Conservation (phyloP, 2,113 vertebrate genomes). For the Lasiurus borealis region DNA sequence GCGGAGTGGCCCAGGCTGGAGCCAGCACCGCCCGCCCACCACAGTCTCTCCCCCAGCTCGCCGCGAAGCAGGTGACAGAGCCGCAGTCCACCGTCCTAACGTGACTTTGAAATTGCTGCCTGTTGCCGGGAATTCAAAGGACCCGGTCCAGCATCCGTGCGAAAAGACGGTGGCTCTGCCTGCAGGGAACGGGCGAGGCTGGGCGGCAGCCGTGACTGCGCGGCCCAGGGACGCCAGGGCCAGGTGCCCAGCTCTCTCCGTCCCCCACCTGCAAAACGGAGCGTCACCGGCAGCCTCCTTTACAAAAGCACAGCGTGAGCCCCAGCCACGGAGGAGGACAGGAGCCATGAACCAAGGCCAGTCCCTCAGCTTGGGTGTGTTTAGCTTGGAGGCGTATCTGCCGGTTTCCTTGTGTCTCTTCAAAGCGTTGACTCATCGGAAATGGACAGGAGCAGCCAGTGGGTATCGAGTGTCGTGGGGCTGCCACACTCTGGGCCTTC, state of each 20-base stretch:
- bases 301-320: background rate
- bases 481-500: background rate
- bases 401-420: background rate
- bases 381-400: background rate
- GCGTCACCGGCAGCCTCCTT: background rate
- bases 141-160: background rate
- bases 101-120: constrained; percentile 18
- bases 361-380: background rate
- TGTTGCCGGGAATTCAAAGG: constrained; percentile 33
- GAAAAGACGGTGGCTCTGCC: background rate
- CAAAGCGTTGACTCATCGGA: background rate
- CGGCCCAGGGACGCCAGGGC: background rate
- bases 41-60: background rate
- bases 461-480: background rate
- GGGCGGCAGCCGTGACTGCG: accelerated
- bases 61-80: background rate
- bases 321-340: background rate
- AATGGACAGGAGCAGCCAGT: accelerated
- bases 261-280: background rate
- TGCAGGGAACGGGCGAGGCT: accelerated
- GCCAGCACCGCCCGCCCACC: background rate
- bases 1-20: background rate
- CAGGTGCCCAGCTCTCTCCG: accelerated
- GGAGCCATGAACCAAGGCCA: background rate
- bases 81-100: background rate